phyloP scores from a whole-genome alignment of 2,113 vertebrate genomes.

The Isichthys henryi region DNA sequence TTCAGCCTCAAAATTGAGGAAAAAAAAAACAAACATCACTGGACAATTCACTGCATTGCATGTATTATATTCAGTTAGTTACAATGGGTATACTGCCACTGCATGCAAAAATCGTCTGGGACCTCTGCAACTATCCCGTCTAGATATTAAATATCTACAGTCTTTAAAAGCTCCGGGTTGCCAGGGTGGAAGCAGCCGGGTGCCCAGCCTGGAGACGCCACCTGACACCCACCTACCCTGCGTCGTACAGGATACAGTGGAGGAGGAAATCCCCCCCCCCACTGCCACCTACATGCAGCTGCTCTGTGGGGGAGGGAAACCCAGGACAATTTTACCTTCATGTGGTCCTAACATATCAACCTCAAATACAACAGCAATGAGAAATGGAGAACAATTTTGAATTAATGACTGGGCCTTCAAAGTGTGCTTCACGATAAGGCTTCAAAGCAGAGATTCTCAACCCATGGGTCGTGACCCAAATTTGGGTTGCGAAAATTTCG shows the following conservation, averaged over 20 bases:
- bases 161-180: conserved; percentile 36
- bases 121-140: background rate
- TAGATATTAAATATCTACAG: conserved; percentile 28
- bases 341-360: conserved; percentile 36
- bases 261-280: background rate
- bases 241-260: conserved; percentile 50
- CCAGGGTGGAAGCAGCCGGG: conserved; percentile 52
- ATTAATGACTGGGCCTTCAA: conserved; percentile 5
- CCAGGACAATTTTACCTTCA: conserved; percentile 31
- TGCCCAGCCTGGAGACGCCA: conserved; percentile 51
- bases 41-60: background rate
- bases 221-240: conserved; percentile 54
- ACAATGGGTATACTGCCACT: background rate
- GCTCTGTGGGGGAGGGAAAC: conserved; percentile 36
- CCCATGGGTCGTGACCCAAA: no score
- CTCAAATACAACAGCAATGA: background rate
- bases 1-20: background rate
- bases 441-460: no score
- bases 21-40: background rate
- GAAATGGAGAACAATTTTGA: background rate
- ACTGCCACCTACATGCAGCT: background rate
- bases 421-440: background rate
- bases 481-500: no score
- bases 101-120: background rate
- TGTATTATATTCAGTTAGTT: background rate